Evolutionary conservation across 2,113 vertebrate species (phyloP).

Genomic region (Dromaius novaehollandiae): DNA sequence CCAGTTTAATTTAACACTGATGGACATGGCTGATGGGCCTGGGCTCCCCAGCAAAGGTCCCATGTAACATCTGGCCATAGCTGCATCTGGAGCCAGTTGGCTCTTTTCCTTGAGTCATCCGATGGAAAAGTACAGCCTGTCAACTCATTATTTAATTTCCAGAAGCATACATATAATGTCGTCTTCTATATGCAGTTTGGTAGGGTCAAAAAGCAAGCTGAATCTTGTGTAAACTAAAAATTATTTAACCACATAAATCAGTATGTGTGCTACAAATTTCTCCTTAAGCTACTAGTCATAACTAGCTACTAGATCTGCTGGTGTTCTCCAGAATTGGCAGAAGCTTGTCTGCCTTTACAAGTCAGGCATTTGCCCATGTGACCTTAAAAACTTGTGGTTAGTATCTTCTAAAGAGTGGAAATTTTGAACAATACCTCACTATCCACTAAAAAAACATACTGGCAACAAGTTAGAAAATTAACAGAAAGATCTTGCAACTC

Average conservation of each 20-base stretch:
- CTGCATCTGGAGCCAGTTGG: background rate
- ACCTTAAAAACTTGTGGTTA: background rate
- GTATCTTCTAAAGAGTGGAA: background rate
- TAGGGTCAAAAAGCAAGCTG: background rate
- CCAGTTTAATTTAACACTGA: background rate
- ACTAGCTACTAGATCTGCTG: background rate
- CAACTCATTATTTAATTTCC: background rate
- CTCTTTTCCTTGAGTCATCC: background rate
- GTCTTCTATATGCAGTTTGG: background rate
- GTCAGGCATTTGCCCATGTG: background rate
- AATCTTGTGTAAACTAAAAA: background rate
- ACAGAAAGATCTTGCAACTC: background rate
- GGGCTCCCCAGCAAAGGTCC: background rate
- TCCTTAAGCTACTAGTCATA: background rate
- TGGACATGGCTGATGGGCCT: background rate
- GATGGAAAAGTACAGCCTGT: background rate
- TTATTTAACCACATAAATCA: background rate
- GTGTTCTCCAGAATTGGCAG: background rate
- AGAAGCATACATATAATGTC: background rate
- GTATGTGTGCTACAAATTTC: background rate
- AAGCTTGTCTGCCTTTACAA: background rate
- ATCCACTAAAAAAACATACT: background rate
- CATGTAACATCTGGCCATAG: background rate
- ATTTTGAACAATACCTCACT: background rate
- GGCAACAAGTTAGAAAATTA: background rate